Conservation (phyloP, 2,113 vertebrate species). For the Cavia aperea region DNA sequence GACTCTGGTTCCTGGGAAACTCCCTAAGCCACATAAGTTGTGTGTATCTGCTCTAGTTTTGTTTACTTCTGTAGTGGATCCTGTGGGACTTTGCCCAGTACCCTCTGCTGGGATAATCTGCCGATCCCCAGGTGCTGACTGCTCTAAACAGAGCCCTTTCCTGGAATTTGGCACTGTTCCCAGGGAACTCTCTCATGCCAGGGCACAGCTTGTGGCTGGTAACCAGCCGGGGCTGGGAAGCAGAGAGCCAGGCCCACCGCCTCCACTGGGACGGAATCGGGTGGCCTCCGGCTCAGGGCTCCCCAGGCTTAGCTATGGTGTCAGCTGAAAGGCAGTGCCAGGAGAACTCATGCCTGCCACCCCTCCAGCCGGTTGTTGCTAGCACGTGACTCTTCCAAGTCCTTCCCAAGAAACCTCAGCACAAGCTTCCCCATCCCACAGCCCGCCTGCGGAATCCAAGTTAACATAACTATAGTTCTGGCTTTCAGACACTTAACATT, state of each 20-base stretch:
- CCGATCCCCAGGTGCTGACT: not conserved
- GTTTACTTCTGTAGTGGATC: not conserved
- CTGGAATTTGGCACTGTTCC: not conserved
- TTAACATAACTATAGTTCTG: not conserved
- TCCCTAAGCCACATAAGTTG: not conserved
- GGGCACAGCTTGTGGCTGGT: not conserved
- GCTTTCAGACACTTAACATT: not conserved
- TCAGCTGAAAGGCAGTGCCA: fast-evolving
- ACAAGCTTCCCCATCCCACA: not conserved
- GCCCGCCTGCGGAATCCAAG: not conserved
- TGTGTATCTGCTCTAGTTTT: not conserved
- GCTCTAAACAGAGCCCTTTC: not conserved
- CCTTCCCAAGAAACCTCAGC: not conserved
- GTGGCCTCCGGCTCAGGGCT: not conserved
- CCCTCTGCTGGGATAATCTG: not conserved
- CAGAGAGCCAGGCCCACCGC: not conserved
- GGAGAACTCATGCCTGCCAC: not conserved
- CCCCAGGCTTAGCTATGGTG: not conserved
- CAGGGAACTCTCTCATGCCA: not conserved
- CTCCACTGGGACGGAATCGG: not conserved
- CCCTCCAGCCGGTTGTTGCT: not conserved
- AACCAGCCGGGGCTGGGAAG: not conserved
- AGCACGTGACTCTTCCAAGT: not conserved
- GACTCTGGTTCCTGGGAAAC: not conserved
- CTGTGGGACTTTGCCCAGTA: not conserved